Evolutionary conservation across 1,140 invertebrate species (phyloP).

Genomic region (Arion vulgaris): DNA sequence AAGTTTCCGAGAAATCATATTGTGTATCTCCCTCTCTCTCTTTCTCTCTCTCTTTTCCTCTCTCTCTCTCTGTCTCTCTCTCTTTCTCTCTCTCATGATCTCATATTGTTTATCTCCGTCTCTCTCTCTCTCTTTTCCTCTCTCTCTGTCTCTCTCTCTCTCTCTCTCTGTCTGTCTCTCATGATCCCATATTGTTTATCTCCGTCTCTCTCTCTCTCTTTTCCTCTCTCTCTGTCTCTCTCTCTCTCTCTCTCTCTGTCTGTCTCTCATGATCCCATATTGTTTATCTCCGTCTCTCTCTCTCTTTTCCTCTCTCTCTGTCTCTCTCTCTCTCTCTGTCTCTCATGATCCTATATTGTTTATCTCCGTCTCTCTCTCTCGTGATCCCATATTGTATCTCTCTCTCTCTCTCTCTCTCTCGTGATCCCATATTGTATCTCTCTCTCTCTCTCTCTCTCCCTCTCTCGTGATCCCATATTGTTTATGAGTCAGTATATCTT

Average conservation of each 20-base stretch:
- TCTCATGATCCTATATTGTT: not conserved
- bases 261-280: not conserved
- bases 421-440: too few relatives aligned
- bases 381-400: too few relatives aligned
- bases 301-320: not conserved
- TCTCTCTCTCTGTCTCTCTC: not conserved
- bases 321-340: constrained; percentile 5
- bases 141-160: not conserved
- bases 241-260: not conserved
- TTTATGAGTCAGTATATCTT: not conserved
- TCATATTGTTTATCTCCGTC: not conserved
- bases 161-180: not conserved
- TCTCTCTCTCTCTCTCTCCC: too few relatives aligned
- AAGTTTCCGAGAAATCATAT: too few relatives aligned
- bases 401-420: too few relatives aligned
- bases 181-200: not conserved
- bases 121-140: not conserved
- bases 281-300: not conserved
- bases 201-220: not conserved
- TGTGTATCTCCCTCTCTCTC: not conserved
- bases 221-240: not conserved
- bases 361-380: too few relatives aligned
- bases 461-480: too few relatives aligned
- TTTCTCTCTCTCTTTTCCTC: constrained; percentile 7
- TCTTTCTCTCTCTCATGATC: not conserved